Evolutionary conservation across 2,113 vertebrate genomes (phyloP), one percentile per base, ranked within the genome.

Genomic region (Atrichornis clamosus): DNA sequence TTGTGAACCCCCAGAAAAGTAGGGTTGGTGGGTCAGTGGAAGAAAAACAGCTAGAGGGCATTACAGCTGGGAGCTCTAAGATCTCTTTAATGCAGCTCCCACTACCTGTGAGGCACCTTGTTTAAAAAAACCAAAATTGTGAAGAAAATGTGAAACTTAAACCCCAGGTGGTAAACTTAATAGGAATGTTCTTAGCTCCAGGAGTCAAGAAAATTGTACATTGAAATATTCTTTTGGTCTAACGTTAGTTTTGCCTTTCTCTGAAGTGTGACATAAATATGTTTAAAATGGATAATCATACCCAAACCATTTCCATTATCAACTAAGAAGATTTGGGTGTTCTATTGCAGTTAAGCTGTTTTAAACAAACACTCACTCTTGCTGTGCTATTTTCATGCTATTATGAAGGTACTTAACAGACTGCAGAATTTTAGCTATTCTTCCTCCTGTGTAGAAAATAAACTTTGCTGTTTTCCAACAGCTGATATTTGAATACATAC

Each of bases 161-260:
- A 70, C 42, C 33, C 17, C 22, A 69, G 79, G 35, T 72, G 69
- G 60, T 68, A 85, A 91, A 87, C 39, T 24, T 83, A 90, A 93
- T 47, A 86, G 68, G 30, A 87, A 67, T 85, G 42, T 62, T 92
- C 73, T 93, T 95, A 47, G 46, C 91, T 97, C 73, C 68, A 33
- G 37, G 75, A 94, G 44, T 93, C 80, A 89, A n/a, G 74, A 75
- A 93, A 93, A 97, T 83, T 95, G 74, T 93, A 59, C 83, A 78
- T 89, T 72, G 59, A 97, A 94, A 91, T 84, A 84, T 68, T 70
- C 11, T 94, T 96, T 87, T 64, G 35, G 47, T 82, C 37, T 82
- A 91, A 83, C 68, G 65, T 95, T 93, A 94, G 95, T 94, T 94
- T 89, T 84, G 62, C 87, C 90, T 95, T 93, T 93, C 70, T 6